Conservation (phyloP, 2,888 invertebrate species). For the Gerosis bhagava region DNA sequence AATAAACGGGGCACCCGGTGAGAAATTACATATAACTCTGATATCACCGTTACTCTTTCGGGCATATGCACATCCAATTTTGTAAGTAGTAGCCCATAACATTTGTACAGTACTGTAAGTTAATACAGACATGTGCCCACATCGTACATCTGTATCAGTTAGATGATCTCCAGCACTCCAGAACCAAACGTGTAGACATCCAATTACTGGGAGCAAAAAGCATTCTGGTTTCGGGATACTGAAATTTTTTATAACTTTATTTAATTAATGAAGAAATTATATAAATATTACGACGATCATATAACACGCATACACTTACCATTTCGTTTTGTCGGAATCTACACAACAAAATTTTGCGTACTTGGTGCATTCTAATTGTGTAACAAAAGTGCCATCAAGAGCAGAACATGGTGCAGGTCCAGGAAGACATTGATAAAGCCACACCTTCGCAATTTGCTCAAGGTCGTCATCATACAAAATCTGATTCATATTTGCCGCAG, state of each 20-base stretch:
- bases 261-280: no score
- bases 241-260: slow-evolving; percentile 36
- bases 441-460: slow-evolving; percentile 59
- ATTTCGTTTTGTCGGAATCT: slow-evolving; percentile 40
- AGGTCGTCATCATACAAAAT: slow-evolving; percentile 66
- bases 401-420: slow-evolving; percentile 67
- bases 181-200: slow-evolving; percentile 68
- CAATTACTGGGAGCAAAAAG: slow-evolving; percentile 56
- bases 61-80: slow-evolving; percentile 69
- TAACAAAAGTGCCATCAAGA: slow-evolving; percentile 54
- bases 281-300: no score
- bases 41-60: slow-evolving; percentile 49
- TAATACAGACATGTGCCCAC: slow-evolving; percentile 53
- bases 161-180: slow-evolving; percentile 53
- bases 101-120: slow-evolving; percentile 63
- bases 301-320: slow-evolving; percentile 52
- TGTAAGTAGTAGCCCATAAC: slow-evolving; percentile 63
- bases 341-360: slow-evolving; percentile 56
- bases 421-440: slow-evolving; percentile 69
- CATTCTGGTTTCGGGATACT: slow-evolving; percentile 65
- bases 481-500: slow-evolving; percentile 69
- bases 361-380: slow-evolving; percentile 69
- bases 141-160: slow-evolving; percentile 52
- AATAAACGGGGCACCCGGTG: slow-evolving; percentile 64
- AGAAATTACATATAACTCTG: slow-evolving; percentile 66